A percentile compares a stretch with the other conserved stretches of the same genome.
Evolutionary conservation across 1,140 invertebrate genomes (phyloP).

Genomic region (Aphis craccivora): DNA sequence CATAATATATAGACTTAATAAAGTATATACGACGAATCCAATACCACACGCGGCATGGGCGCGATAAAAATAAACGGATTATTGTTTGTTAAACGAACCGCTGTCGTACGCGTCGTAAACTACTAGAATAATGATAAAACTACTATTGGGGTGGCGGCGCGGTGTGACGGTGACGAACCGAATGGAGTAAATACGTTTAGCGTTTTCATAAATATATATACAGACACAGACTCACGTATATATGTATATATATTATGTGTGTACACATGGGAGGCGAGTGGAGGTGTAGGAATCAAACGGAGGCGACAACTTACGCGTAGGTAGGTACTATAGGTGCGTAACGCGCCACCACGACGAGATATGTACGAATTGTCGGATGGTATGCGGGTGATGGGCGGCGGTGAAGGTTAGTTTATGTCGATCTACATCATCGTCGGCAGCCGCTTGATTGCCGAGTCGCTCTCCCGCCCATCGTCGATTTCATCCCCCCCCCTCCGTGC

Average conservation of each 20-base stretch:
- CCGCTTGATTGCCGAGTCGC: conserved; percentile 11
- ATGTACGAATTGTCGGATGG: not conserved
- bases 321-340: not conserved
- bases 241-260: not conserved
- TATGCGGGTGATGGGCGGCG: not conserved
- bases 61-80: conserved; percentile 46
- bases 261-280: not conserved
- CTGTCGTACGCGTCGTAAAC: conserved; percentile 24
- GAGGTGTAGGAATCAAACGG: conserved; percentile 27
- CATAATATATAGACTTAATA: not conserved
- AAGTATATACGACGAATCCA: not conserved
- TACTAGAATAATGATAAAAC: conserved; percentile 44
- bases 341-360: not conserved
- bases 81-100: conserved; percentile 53
- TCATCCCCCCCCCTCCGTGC: not conserved
- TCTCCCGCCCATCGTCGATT: not conserved
- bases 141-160: not conserved
- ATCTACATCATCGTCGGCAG: conserved; percentile 39
- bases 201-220: not conserved
- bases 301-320: conserved; percentile 24
- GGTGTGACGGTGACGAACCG: conserved; percentile 15
- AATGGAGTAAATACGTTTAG: conserved; percentile 45
- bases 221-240: not conserved
- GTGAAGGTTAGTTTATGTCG: conserved; percentile 42
- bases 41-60: not conserved